Conservation (phyloP, 1,140 invertebrate species). For the Hirudo medicinalis region DNA sequence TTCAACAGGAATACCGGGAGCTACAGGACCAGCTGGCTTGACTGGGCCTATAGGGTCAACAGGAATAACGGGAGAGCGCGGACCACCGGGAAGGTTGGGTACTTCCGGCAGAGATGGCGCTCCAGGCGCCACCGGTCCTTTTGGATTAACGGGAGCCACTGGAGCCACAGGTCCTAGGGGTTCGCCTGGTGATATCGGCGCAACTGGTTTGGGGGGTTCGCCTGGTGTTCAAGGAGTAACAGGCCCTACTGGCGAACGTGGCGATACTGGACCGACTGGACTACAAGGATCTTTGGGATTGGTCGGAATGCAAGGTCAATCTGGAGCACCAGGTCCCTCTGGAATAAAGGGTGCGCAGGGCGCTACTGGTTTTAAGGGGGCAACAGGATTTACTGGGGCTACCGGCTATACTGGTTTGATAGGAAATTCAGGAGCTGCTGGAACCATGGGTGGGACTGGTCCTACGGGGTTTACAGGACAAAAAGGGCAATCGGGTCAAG, state of each 20-base stretch:
- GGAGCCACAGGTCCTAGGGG: neutral
- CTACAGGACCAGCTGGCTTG: neutral
- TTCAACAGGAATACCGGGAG: conserved; percentile 2
- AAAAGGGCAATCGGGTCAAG: neutral
- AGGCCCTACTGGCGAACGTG: neutral
- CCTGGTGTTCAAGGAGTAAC: conserved; percentile 2
- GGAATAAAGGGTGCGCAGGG: conserved; percentile 23
- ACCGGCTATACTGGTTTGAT: neutral
- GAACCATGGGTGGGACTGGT: neutral
- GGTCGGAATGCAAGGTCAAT: neutral
- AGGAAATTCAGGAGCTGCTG: conserved; percentile 9
- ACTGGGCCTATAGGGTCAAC: neutral
- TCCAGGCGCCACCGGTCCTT: neutral
- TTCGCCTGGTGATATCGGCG: neutral
- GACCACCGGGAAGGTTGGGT: conserved; percentile 19
- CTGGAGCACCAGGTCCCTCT: conserved; percentile 6
- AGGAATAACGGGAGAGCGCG: conserved; percentile 27
- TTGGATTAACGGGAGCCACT: neutral
- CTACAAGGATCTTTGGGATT: neutral
- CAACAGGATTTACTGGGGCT: neutral
- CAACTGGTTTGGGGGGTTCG: neutral
- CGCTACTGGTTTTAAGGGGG: conserved; percentile 16
- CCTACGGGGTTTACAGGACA: conserved; percentile 21
- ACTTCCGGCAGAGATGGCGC: conserved; percentile 5
- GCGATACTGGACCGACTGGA: conserved; percentile 10